These are phyloP conservation scores for Lytechinus pictus DNA, from an alignment of 35 echinoderm and acorn worm genomes.

Conservation along the genomic window DNA sequence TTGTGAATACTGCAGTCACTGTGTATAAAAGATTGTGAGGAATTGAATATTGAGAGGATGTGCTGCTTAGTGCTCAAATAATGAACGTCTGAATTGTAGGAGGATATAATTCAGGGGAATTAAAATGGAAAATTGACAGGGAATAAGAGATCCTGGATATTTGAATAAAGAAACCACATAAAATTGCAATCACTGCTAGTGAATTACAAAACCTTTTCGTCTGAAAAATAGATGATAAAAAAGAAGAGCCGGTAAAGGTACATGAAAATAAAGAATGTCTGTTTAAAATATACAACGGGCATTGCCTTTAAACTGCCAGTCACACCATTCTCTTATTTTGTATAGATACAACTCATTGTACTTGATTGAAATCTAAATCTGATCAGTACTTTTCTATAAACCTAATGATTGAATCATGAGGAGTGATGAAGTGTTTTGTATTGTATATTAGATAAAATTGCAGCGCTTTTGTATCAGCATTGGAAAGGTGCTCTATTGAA, in stretches of 20 bases:
- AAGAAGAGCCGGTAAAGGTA: neutral
- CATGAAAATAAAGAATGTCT: neutral
- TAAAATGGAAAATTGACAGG: neutral
- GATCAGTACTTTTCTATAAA: neutral
- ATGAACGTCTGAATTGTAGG: neutral
- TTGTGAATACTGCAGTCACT: neutral
- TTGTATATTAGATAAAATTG: neutral
- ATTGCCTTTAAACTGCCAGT: too few relatives aligned
- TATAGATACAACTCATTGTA: neutral
- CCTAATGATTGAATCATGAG: neutral
- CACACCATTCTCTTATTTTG: too few relatives aligned
- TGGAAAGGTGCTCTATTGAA: too few relatives aligned
- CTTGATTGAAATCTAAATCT: neutral
- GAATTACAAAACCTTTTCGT: neutral
- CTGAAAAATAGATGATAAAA: neutral
- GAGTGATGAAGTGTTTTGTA: neutral
- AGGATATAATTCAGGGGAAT: neutral
- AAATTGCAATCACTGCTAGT: neutral
- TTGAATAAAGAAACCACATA: neutral
- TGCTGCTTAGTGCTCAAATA: neutral
- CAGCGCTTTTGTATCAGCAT: too few relatives aligned
- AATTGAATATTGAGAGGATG: neutral
- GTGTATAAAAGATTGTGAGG: neutral
- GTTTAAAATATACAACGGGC: too few relatives aligned
- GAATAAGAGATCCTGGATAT: neutral